A percentile compares a stretch with the other conserved stretches of the same genome.
Conservation (phyloP, 2,888 invertebrate species). For the Orchestes rusci region DNA sequence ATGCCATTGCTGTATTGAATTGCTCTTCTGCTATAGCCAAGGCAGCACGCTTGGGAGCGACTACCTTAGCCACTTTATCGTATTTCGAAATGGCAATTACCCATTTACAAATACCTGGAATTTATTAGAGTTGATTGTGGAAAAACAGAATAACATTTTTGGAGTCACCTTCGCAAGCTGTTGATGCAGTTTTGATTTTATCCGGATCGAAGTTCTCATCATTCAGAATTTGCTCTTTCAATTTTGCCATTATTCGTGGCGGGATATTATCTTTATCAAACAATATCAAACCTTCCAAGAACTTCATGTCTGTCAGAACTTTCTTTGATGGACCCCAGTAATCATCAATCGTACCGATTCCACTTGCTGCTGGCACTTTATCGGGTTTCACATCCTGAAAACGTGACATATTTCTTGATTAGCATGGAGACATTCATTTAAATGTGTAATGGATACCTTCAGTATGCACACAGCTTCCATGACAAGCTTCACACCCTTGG, state of each 20-base stretch:
- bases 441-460: slow-evolving; percentile 57
- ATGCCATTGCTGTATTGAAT: slow-evolving; percentile 65
- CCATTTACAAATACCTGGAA: slow-evolving; percentile 79
- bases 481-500: slow-evolving; percentile 78
- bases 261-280: slow-evolving; percentile 94
- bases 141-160: neutral
- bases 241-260: slow-evolving; percentile 71
- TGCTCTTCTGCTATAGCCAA: slow-evolving; percentile 79
- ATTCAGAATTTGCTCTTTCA: slow-evolving; percentile 70
- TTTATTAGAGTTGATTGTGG: neutral
- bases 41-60: slow-evolving; percentile 91
- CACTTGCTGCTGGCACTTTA: slow-evolving; percentile 72
- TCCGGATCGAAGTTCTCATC: slow-evolving; percentile 90
- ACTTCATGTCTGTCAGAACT: slow-evolving; percentile 83
- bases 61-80: slow-evolving; percentile 84
- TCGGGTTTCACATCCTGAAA: slow-evolving; percentile 79
- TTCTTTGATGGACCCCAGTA: slow-evolving; percentile 91
- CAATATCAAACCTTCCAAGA: slow-evolving; percentile 76
- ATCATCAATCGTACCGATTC: slow-evolving; percentile 80
- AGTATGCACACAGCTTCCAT: slow-evolving; percentile 96
- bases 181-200: slow-evolving; percentile 78
- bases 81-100: slow-evolving; percentile 92
- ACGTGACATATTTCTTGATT: neutral
- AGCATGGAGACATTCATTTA: neutral
- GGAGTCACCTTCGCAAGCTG: slow-evolving; percentile 72